Conservation (phyloP, 1,140 invertebrate species). For the Sminthurides bifidus region DNA sequence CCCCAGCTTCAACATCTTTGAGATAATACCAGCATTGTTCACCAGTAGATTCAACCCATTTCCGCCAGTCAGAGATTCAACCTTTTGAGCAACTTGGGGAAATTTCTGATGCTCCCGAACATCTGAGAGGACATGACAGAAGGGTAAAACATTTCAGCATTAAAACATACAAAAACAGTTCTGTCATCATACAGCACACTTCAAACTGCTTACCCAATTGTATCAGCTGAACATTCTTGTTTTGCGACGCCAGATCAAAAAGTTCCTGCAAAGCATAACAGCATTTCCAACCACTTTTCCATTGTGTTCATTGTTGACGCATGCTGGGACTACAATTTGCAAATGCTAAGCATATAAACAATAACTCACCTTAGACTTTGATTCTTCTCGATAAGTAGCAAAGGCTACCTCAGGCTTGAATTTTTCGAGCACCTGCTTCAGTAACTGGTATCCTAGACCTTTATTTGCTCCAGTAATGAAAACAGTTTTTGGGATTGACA, state of each 20-base stretch:
- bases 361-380: constrained; percentile 46
- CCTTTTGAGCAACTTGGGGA: constrained; percentile 44
- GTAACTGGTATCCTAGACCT: constrained; percentile 70
- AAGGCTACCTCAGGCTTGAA: constrained; percentile 48
- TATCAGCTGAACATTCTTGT: constrained; percentile 16
- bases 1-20: constrained; percentile 57
- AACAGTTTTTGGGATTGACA: too few species aligned
- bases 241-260: constrained; percentile 4
- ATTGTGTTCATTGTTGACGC: neutral
- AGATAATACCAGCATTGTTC: constrained; percentile 70
- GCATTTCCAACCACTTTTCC: neutral
- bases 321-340: too few species aligned
- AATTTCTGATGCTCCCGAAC: constrained; percentile 50
- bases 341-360: neutral
- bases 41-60: constrained; percentile 44
- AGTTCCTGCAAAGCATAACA: constrained; percentile 16
- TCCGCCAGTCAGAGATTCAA: constrained; percentile 35
- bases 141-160: neutral
- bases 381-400: constrained; percentile 56
- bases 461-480: constrained; percentile 23
- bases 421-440: constrained; percentile 49
- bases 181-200: neutral
- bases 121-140: constrained; percentile 38
- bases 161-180: neutral
- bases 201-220: constrained; percentile 19